Conservation (phyloP, 2,797 vertebrate genomes). For the Myiotriccus ornatus region DNA sequence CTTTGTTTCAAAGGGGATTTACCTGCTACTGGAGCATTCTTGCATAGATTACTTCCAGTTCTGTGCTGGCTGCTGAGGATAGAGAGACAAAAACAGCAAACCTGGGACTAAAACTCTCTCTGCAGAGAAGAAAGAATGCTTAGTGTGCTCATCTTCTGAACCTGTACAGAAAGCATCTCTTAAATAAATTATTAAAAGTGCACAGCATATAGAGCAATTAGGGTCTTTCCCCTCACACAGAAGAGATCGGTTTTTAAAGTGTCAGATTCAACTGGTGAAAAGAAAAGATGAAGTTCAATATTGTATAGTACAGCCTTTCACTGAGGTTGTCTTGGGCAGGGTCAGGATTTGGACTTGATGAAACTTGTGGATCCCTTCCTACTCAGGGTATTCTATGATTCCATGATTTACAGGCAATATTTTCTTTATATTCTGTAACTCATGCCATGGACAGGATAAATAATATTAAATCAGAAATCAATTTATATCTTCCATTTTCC, state of each 20-base stretch:
- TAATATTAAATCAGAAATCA: background rate
- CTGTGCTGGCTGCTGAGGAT: background rate
- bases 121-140: background rate
- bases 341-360: background rate
- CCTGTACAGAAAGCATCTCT: background rate
- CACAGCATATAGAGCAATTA: accelerated
- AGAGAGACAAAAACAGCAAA: background rate
- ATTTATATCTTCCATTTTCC: background rate
- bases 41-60: background rate
- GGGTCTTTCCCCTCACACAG: background rate
- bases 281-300: background rate
- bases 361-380: background rate
- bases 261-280: background rate
- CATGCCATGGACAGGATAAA: background rate
- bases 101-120: background rate
- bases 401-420: background rate
- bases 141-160: background rate
- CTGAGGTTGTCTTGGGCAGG: background rate
- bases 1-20: background rate
- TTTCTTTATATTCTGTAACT: background rate
- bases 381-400: background rate
- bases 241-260: background rate
- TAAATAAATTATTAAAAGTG: background rate
- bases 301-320: background rate
- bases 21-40: background rate